Evolutionary conservation across 2,888 invertebrate species (phyloP), one percentile per base, ranked within the genome.

Genomic region (Tiphia femorata): DNA sequence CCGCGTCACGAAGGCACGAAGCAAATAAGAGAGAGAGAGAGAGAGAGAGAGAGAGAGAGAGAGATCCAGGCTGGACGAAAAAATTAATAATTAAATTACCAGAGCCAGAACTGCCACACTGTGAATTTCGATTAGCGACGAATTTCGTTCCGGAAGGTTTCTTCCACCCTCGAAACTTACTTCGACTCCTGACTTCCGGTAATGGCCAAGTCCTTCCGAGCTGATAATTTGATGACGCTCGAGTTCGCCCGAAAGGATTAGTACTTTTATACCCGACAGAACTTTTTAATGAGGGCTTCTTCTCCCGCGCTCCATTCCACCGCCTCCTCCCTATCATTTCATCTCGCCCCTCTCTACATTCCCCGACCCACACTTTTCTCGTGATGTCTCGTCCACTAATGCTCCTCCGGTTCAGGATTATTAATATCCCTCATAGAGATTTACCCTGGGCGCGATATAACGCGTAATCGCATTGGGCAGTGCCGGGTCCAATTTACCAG

Each of bases 211-310:
- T n/a, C n/a, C n/a, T n/a, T n/a, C n/a, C 20, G 23, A 37, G 40
- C 61, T 55, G 53, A 67, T 66, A 54, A 64, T 52, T 56, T 55
- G 49, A 55, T 58, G 55, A 61, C 55, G 60, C 29, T 44, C 37
- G 41, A 49, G 49, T 55, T 54, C 37, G 20, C 35, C 49, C 38
- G 19, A 38, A 56, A 46, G 50, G 57, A 52, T 62, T 64, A 59
- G 42, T 40, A 37, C 48, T 43, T 48, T 54, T 46, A 33, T 38
- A 23, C n/a, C n/a, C 10, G 33, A 14, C 6, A 56, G 46, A 66
- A 67, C 58, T 67, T 67, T 59, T 59, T 61, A 61, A 66, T 56
- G 63, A 66, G 58, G 61, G n/a, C n/a, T 12, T 14, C 33, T n/a
- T 33, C 33, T 33, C 6, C 25, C 25, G 6, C 5, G 25, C 25